Conservation (phyloP, 2,888 invertebrate genomes). For the Thymelicus acteon region DNA sequence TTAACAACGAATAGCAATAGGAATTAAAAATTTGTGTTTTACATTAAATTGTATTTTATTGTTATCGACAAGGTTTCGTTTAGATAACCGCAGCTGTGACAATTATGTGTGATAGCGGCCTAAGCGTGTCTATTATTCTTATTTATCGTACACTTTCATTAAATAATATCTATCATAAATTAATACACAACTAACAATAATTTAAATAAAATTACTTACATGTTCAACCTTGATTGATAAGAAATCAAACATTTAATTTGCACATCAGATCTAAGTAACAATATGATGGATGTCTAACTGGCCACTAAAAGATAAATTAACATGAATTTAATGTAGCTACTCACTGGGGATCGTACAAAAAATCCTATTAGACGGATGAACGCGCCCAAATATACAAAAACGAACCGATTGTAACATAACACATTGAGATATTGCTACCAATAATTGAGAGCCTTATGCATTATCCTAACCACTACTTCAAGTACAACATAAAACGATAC, state of each 20-base stretch:
- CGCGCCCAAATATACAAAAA: slow-evolving; percentile 72
- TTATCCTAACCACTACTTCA: slow-evolving; percentile 4
- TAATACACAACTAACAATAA: slow-evolving; percentile 15
- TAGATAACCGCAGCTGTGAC: too few relatives aligned
- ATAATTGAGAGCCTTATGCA: slow-evolving; percentile 15
- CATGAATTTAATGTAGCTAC: slow-evolving; percentile 70
- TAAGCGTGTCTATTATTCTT: too few relatives aligned
- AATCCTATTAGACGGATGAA: slow-evolving; percentile 74
- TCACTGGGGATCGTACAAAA: slow-evolving; percentile 61
- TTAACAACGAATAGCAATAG: too few relatives aligned
- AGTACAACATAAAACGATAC: neutral
- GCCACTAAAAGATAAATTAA: slow-evolving; percentile 67
- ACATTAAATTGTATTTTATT: too few relatives aligned
- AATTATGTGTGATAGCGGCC: too few relatives aligned
- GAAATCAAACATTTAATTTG: slow-evolving; percentile 44
- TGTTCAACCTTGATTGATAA: slow-evolving; percentile 28
- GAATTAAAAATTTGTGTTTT: too few relatives aligned
- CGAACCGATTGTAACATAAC: slow-evolving; percentile 53
- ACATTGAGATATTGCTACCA: slow-evolving; percentile 53
- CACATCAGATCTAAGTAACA: slow-evolving; percentile 49
- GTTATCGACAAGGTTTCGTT: too few relatives aligned
- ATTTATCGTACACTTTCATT: neutral
- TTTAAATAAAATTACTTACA: slow-evolving; percentile 26
- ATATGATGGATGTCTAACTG: slow-evolving; percentile 61
- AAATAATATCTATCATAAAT: neutral